Evolutionary conservation across 2,888 invertebrate genomes (phyloP).

Genomic region (Cacoxenus indagator): DNA sequence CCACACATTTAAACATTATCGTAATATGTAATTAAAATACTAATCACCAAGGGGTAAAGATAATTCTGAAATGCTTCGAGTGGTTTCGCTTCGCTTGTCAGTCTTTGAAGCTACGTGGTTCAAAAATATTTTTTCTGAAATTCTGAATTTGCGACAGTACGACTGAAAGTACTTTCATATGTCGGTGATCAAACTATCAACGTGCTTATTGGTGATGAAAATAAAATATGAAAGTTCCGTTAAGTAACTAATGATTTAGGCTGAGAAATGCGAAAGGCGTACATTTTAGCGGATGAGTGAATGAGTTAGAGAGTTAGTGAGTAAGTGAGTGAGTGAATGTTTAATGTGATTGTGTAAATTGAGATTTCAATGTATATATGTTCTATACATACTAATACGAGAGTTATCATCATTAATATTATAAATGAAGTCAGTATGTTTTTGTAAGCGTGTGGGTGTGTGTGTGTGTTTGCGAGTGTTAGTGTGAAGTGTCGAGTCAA

Average conservation of each 20-base stretch:
- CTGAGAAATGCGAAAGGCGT: slow-evolving; percentile 65
- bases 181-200: neutral
- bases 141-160: neutral
- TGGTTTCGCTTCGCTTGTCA: neutral
- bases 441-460: slow-evolving; percentile 15
- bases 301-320: slow-evolving; percentile 26
- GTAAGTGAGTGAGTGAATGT: slow-evolving; percentile 25
- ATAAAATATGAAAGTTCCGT: slow-evolving; percentile 20
- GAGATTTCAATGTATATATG: slow-evolving; percentile 13
- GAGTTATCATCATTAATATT: neutral
- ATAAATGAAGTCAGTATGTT: neutral
- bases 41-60: neutral
- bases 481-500: neutral
- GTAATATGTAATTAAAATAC: neutral
- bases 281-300: slow-evolving; percentile 34
- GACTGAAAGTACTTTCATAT: neutral
- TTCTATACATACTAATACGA: slow-evolving; percentile 5
- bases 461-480: slow-evolving; percentile 30
- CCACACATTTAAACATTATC: slow-evolving; percentile 35
- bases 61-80: neutral
- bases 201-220: neutral
- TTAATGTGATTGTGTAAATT: slow-evolving; percentile 22
- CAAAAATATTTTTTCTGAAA: neutral
- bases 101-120: slow-evolving; percentile 1
- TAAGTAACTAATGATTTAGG: slow-evolving; percentile 41